phyloP scores from a whole-genome alignment of 2,113 vertebrate genomes.

The Anoplopoma fimbria region DNA sequence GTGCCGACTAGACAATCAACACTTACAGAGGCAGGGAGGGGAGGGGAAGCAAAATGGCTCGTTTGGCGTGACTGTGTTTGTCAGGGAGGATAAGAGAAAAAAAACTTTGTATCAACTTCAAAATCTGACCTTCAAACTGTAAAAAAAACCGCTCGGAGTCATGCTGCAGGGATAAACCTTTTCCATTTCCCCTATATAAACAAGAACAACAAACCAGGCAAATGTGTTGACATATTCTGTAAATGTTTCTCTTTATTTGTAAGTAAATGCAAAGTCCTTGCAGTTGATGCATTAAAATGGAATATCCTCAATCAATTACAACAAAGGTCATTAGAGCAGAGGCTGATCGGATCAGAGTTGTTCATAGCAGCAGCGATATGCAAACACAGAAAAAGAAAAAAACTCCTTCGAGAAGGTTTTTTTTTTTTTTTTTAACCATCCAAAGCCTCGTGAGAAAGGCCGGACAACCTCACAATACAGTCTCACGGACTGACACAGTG shows the following conservation, averaged over 20 bases:
- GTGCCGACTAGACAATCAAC: slow-evolving; percentile 26
- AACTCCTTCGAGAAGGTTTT: slow-evolving; percentile 45
- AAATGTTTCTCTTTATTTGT: slow-evolving; percentile 85
- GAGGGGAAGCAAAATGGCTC: slow-evolving; percentile 13
- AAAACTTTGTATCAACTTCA: slow-evolving; percentile 7
- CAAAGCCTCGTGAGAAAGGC: slow-evolving; percentile 42
- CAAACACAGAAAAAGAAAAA: slow-evolving; percentile 70
- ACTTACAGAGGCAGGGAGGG: slow-evolving; percentile 7
- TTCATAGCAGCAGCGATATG: slow-evolving; percentile 78
- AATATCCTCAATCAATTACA: slow-evolving; percentile 74
- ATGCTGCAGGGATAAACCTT: slow-evolving; percentile 5
- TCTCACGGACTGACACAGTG: slow-evolving; percentile 78
- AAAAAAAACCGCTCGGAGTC: not conserved
- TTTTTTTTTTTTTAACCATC: slow-evolving; percentile 28
- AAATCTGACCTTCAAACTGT: slow-evolving; percentile 38
- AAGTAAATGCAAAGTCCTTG: slow-evolving; percentile 83
- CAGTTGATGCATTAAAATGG: slow-evolving; percentile 80
- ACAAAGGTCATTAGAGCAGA: slow-evolving; percentile 79
- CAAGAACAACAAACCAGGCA: slow-evolving; percentile 45
- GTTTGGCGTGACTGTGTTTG: slow-evolving; percentile 21
- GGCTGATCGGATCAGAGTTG: slow-evolving; percentile 76
- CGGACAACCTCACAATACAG: slow-evolving; percentile 56
- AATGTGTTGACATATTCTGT: slow-evolving; percentile 70
- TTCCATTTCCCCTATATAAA: not conserved
- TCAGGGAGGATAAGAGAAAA: not conserved